Conservation (phyloP, 2,113 vertebrate genomes). For the Halichoeres trimaculatus region DNA sequence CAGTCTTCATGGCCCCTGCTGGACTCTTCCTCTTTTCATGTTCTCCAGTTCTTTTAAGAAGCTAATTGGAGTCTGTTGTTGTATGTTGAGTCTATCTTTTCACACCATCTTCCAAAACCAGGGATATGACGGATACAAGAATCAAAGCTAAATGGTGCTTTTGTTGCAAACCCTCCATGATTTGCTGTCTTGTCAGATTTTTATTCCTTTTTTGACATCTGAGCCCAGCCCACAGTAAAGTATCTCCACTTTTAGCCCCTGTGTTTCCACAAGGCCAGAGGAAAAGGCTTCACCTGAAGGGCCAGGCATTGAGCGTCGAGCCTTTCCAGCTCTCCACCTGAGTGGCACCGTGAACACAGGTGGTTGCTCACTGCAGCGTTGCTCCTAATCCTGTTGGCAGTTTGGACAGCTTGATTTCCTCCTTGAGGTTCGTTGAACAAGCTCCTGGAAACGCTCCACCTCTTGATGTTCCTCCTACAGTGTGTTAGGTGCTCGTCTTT, state of each 20-base stretch:
- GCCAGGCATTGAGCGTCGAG: not conserved
- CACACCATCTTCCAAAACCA: too few relatives aligned
- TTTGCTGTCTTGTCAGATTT: not conserved
- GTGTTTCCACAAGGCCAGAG: slow-evolving; percentile 1
- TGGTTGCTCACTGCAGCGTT: not conserved
- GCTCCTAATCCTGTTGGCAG: slow-evolving; percentile 31
- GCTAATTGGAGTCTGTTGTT: too few relatives aligned
- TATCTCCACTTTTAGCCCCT: not conserved
- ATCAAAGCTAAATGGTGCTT: too few relatives aligned
- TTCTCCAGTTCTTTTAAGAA: too few relatives aligned
- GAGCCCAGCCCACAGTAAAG: not conserved
- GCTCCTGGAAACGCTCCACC: not conserved
- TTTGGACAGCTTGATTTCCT: slow-evolving; percentile 41
- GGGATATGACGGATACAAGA: too few relatives aligned
- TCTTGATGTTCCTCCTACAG: slow-evolving; percentile 2
- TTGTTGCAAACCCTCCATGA: not conserved
- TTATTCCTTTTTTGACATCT: not conserved
- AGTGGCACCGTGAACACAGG: not conserved
- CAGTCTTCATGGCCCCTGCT: too few relatives aligned
- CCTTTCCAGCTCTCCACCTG: slow-evolving; percentile 19
- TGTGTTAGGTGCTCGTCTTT: not conserved
- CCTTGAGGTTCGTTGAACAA: slow-evolving; percentile 10
- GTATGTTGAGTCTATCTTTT: too few relatives aligned
- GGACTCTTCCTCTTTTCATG: too few relatives aligned
- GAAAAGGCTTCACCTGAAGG: slow-evolving; percentile 34